Conservation (phyloP, 1,140 invertebrate genomes). For the Kradibia gibbosae region DNA sequence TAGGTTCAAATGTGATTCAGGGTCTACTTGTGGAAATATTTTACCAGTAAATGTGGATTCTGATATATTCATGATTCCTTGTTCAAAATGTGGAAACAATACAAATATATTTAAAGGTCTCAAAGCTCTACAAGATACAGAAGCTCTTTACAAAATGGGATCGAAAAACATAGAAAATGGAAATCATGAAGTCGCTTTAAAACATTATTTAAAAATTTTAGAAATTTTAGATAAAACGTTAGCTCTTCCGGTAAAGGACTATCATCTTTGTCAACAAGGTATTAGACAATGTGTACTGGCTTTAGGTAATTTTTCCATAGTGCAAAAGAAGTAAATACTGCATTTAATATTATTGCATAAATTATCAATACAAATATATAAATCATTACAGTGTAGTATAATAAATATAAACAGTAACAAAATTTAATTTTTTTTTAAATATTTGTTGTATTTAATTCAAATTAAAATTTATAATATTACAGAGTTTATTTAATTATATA, state of each 20-base stretch:
- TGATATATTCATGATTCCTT: constrained; percentile 81
- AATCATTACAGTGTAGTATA: neutral
- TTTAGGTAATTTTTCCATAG: constrained; percentile 75
- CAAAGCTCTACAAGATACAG: constrained; percentile 83
- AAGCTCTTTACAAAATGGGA: constrained; percentile 79
- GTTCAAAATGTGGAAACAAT: constrained; percentile 78
- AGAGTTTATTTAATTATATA: constrained; percentile 43
- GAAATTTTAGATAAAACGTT: constrained; percentile 81
- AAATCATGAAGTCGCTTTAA: constrained; percentile 77
- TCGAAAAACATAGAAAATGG: constrained; percentile 78
- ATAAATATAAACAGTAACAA: constrained; percentile 14
- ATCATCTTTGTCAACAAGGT: constrained; percentile 87
- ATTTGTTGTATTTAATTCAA: constrained; percentile 43
- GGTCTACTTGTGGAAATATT: constrained; percentile 76
- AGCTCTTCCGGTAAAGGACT: constrained; percentile 84
- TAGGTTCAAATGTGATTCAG: constrained; percentile 77
- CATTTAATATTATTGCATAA: neutral
- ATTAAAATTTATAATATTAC: constrained; percentile 45
- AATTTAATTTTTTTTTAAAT: constrained; percentile 31
- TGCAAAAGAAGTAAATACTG: neutral
- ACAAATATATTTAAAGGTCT: constrained; percentile 86
- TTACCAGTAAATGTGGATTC: constrained; percentile 77
- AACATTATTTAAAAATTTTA: constrained; percentile 80
- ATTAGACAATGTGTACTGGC: constrained; percentile 82
- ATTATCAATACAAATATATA: neutral